phyloP scores from a whole-genome alignment of 37 sponge, comb jelly and placozoan genomes.

The Lycopodina hypogea region DNA sequence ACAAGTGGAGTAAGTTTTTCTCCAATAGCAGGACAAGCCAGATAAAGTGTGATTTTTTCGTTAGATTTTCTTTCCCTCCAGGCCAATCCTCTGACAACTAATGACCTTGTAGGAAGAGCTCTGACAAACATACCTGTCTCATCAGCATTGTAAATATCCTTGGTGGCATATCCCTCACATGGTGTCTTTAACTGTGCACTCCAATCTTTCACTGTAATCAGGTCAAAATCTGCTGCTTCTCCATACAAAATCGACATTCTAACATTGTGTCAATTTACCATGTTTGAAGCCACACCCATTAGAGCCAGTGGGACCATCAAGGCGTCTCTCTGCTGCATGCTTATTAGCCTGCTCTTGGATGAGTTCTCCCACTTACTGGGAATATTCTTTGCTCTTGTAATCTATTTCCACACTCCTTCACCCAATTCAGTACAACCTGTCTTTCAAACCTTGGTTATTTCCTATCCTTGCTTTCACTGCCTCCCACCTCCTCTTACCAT shows the following conservation, averaged over 20 bases:
- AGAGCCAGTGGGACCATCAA: constrained; percentile 4
- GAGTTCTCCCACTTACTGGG: constrained; percentile 1
- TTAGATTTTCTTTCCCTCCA: constrained; percentile 21
- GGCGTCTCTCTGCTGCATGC: background rate
- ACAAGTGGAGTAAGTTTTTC: constrained; percentile 28
- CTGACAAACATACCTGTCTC: constrained; percentile 45
- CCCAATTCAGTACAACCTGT: too few species aligned
- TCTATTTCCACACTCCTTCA: too few species aligned
- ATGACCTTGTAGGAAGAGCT: constrained; percentile 33
- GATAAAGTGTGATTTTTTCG: constrained; percentile 28
- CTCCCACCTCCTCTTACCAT: too few species aligned
- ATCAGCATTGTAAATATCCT: constrained; percentile 38
- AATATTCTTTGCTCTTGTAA: constrained; percentile 16
- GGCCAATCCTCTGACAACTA: constrained; percentile 21
- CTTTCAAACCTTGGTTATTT: too few species aligned
- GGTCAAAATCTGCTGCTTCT: constrained; percentile 25
- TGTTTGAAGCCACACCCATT: constrained; percentile 33
- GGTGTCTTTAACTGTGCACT: background rate
- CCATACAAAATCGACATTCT: constrained; percentile 1
- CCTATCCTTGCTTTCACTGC: too few species aligned
- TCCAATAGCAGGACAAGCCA: constrained; percentile 20
- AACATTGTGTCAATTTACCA: constrained; percentile 23
- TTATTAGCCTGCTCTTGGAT: constrained; percentile 5
- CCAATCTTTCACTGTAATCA: constrained; percentile 16
- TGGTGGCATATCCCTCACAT: constrained; percentile 19